Evolutionary conservation across 2,888 invertebrate species (phyloP), one percentile per base, ranked within the genome.

Genomic region (Eristalis arbustorum): DNA sequence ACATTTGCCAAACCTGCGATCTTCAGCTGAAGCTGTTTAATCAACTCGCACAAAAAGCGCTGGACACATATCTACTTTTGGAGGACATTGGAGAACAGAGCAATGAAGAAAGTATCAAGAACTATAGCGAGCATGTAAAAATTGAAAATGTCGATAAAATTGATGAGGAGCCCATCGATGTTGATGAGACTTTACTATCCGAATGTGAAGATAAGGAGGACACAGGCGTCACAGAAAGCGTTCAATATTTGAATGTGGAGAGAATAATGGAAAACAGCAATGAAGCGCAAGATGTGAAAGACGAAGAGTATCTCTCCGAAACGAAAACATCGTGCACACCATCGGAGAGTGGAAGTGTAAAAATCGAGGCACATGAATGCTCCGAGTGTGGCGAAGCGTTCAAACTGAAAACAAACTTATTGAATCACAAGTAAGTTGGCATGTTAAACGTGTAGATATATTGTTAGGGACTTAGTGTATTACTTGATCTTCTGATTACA

Each of bases 1-100:
- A 89, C 69, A 80, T 91, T 14, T 91, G 91, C 75, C 90, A 89
- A 84, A 90, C 89, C 57, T 91, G 91, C 67, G 89, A 88, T 63
- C 84, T 91, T 25, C 91, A 91, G 84, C 88, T 91, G 80, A 89
- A 89, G 64, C 88, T 91, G n/a, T 91, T 90, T 67, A 89, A 89
- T 18, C 89, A 91, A 75, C 89, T 91, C 3, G 89, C 89, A 63
- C 88, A 80, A 13, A 90, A 88, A 83, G 90, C 91, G 0, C 28
- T 88, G 1, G 89, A 90, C 73, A 89, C 90, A 0, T 68, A 72
- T 63, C 14, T 72, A 8, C 8, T 87, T 2, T 42, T 87, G 0
- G 59, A 14, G 4, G 62, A 76, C 13, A 18, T 71, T n/a, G 31
- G 8, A 1, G 25, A 69, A 6, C 10, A 31, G 18, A n/a, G n/a